Evolutionary conservation across 1,140 invertebrate genomes (phyloP).

Genomic region (Diprion similis): DNA sequence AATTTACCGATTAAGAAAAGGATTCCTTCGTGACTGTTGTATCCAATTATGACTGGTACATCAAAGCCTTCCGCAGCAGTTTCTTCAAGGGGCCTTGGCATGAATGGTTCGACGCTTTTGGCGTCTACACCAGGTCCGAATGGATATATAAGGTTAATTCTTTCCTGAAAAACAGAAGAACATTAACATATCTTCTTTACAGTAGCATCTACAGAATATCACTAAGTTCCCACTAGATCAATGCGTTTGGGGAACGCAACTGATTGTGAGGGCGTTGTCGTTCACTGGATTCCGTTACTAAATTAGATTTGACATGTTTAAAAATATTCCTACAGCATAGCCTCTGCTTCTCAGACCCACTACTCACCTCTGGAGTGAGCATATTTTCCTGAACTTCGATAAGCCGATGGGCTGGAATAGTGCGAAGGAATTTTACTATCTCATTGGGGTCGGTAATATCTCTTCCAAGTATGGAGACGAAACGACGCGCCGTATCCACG

Average conservation of each 20-base stretch:
- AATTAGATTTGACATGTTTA: no score
- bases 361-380: background rate
- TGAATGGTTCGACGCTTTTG: constrained; percentile 50
- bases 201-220: no score
- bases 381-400: background rate
- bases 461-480: constrained; percentile 55
- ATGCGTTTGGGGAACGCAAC: no score
- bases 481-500: constrained; percentile 44
- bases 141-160: background rate
- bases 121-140: constrained; percentile 45
- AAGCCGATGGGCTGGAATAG: constrained; percentile 40
- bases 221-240: no score
- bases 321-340: no score
- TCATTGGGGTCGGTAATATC: constrained; percentile 51
- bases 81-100: constrained; percentile 46
- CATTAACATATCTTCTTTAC: no score
- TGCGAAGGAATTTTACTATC: constrained; percentile 54
- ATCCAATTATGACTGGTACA: constrained; percentile 68
- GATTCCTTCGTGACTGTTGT: constrained; percentile 65
- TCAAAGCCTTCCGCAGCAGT: constrained; percentile 56
- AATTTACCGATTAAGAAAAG: constrained; percentile 48
- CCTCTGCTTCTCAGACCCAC: background rate
- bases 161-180: no score
- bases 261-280: no score
- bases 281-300: no score